Base-by-base conservation (phyloP, 2,888 invertebrate species). In the Caenorhabditis japonica region DNA sequence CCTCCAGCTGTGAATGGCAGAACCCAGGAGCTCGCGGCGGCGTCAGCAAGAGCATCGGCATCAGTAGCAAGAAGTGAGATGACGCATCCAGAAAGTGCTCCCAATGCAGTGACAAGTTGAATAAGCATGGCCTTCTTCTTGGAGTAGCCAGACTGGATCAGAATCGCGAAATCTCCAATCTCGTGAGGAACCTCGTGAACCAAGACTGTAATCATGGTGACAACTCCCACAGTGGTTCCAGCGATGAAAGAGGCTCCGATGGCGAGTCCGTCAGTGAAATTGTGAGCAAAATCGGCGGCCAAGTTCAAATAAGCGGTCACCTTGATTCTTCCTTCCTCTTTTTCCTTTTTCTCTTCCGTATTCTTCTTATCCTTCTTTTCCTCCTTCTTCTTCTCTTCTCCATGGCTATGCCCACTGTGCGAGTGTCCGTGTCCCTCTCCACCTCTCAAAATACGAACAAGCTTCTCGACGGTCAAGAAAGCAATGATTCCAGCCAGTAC, bases 151-250 rank as follows among this genome's bases (percentile, higher is more conserved):
- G 97, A 96, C 89, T 97, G 96, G 62, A 99, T 92, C 60, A 99
- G 91, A 88, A 99, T 97, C 13, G 99, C 99, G 91, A 96, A 99
- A 89, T 99, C 99, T 38, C 99, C 99, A 88, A 99, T 97, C 90
- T 99, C 99, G 90, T 99, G 99, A 34, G 99, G 99, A 76, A 99
- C 94, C 91, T 99, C 99, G 89, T 99, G 99, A 46, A 99, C 90
- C 56, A 99, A 91, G 86, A 99, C 97, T 1, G 97, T 97, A 36
- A 96, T 90, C 25, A 97, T 97, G 15, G 99, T 99, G 13, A 97
- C 91, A 44, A 86, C 23, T 38, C 86, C 86, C 33, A 86, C 81
- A 8, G 80, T 80, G 27, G 82, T 72, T 34, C 86, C 86, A 25
- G 87, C 87, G 25, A 85, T 80, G 76, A 86, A 87, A 1, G 97